Conservation (phyloP, 2,113 vertebrate species). For the Stegostoma tigrinum region DNA sequence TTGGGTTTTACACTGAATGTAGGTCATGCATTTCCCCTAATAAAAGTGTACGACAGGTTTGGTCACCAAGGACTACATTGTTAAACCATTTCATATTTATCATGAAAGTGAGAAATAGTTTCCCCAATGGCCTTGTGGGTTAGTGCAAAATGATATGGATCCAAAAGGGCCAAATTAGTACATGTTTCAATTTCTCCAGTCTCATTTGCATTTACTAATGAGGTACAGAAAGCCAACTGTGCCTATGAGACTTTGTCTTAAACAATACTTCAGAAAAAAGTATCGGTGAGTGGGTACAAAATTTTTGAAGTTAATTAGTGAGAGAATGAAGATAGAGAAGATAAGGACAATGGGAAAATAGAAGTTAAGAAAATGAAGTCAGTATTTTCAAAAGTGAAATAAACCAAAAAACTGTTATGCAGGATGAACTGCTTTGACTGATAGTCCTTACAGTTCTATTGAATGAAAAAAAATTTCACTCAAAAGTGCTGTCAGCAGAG, state of each 20-base stretch:
- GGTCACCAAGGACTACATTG: background rate
- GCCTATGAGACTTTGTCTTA: background rate
- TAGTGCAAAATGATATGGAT: background rate
- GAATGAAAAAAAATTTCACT: background rate
- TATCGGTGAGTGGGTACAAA: background rate
- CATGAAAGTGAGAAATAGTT: background rate
- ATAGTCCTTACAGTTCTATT: background rate
- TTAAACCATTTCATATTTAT: background rate
- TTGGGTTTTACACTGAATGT: background rate
- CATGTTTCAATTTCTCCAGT: background rate
- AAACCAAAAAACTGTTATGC: background rate
- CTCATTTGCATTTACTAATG: background rate
- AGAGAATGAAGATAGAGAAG: background rate
- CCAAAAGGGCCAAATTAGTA: background rate
- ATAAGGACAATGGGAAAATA: background rate
- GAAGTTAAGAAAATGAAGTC: background rate
- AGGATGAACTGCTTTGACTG: background rate
- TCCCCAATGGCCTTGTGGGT: background rate
- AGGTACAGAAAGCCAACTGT: background rate
- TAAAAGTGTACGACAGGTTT: background rate
- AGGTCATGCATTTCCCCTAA: background rate
- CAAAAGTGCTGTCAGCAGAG: conserved; percentile 8
- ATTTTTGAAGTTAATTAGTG: background rate
- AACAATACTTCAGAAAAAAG: background rate
- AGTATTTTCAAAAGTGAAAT: background rate